phyloP scores from a whole-genome alignment of 2,888 invertebrate species.

The Perizoma flavofasciatum region DNA sequence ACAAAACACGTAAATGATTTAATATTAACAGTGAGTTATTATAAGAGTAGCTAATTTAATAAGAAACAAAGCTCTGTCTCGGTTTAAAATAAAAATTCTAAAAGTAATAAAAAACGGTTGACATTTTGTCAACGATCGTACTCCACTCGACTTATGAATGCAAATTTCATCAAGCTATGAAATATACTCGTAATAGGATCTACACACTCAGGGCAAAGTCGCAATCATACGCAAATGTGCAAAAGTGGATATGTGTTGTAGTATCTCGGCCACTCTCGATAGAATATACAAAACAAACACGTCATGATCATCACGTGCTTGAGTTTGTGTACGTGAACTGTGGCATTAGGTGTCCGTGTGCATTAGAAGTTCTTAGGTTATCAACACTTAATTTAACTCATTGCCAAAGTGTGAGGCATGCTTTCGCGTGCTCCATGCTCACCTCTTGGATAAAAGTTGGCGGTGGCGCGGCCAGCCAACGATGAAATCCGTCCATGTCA shows the following conservation, averaged over 20 bases:
- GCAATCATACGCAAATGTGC: neutral
- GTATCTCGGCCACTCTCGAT: too few relatives aligned
- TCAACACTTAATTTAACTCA: too few relatives aligned
- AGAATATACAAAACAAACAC: too few relatives aligned
- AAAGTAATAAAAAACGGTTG: conserved; percentile 33
- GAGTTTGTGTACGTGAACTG: too few relatives aligned
- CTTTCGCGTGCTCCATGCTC: too few relatives aligned
- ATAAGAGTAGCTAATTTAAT: conserved; percentile 13
- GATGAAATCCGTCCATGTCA: too few relatives aligned
- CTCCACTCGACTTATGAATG: conserved; percentile 72
- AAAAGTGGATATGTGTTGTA: neutral
- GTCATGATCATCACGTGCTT: too few relatives aligned
- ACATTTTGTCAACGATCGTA: conserved; percentile 48
- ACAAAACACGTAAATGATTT: neutral
- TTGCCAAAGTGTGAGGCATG: too few relatives aligned
- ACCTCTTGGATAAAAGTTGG: too few relatives aligned
- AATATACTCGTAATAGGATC: conserved; percentile 21
- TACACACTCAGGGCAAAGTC: conserved; percentile 16
- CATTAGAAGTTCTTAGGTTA: too few relatives aligned
- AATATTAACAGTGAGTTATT: conserved; percentile 9
- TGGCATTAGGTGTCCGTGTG: too few relatives aligned
- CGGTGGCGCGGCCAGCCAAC: too few relatives aligned
- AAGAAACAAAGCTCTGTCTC: conserved; percentile 10
- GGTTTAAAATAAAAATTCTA: conserved; percentile 18
- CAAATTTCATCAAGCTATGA: conserved; percentile 69